Percentiles rank a stretch among this genome's conserved stretches.
Evolutionary conservation across 2,888 invertebrate genomes (phyloP).

Genomic region (Drosophila paranaensis): DNA sequence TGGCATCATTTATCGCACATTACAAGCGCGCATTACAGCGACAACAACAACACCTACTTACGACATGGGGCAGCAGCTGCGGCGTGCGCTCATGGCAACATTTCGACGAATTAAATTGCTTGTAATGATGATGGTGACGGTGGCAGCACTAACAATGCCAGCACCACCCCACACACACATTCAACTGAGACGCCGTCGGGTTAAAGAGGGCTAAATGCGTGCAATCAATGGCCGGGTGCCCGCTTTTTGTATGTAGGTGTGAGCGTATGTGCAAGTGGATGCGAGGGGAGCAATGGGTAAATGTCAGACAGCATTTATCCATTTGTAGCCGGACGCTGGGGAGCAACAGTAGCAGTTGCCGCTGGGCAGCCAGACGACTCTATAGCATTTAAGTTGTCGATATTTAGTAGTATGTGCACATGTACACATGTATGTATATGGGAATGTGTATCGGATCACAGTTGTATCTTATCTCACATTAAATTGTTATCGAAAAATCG

Average conservation of each 20-base stretch:
- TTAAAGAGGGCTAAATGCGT: constrained; percentile 76
- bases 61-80: constrained; percentile 46
- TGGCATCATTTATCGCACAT: constrained; percentile 77
- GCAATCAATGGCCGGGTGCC: constrained; percentile 68
- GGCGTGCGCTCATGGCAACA: constrained; percentile 67
- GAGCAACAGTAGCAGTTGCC: constrained; percentile 43
- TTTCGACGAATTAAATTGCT: constrained; percentile 82
- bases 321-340: constrained; percentile 72
- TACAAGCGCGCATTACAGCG: constrained; percentile 38
- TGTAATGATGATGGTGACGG: constrained; percentile 75
- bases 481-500: constrained; percentile 38
- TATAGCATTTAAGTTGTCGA: constrained; percentile 53
- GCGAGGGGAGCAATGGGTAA: constrained; percentile 38
- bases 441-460: constrained; percentile 54
- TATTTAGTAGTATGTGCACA: constrained; percentile 50
- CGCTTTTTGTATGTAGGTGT: constrained; percentile 7
- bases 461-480: constrained; percentile 53
- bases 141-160: constrained; percentile 27
- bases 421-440: neutral
- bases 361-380: constrained; percentile 36
- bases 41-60: constrained; percentile 28
- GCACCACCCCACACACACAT: constrained; percentile 10
- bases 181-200: constrained; percentile 47
- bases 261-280: constrained; percentile 18
- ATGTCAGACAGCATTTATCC: constrained; percentile 80